A percentile compares a stretch with the other conserved stretches of the same genome.
Conservation (phyloP, 2,797 vertebrate genomes). For the Sebastes umbrosus region DNA sequence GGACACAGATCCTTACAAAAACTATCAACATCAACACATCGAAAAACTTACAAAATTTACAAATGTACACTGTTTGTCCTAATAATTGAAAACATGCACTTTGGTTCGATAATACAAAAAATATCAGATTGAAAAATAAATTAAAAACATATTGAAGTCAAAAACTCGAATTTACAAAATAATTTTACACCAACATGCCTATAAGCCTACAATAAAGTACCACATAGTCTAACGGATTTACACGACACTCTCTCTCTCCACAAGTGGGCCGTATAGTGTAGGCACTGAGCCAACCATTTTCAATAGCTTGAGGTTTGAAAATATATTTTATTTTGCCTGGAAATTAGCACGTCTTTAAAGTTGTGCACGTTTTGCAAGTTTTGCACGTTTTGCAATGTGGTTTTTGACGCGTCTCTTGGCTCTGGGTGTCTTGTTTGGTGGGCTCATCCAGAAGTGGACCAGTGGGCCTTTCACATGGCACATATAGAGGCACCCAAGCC, state of each 20-base stretch:
- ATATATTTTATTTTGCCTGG: slow-evolving; percentile 64
- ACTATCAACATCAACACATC: slow-evolving; percentile 80
- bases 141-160: slow-evolving; percentile 76
- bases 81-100: slow-evolving; percentile 81
- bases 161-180: slow-evolving; percentile 80
- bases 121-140: slow-evolving; percentile 82
- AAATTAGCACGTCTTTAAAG: slow-evolving; percentile 57
- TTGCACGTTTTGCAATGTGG: slow-evolving; percentile 3
- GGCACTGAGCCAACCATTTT: slow-evolving; percentile 62
- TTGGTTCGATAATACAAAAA: slow-evolving; percentile 87
- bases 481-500: slow-evolving; percentile 57
- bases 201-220: slow-evolving; percentile 54
- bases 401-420: slow-evolving; percentile 53
- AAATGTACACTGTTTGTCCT: slow-evolving; percentile 78
- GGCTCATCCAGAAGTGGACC: slow-evolving; percentile 48
- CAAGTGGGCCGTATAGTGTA: slow-evolving; percentile 49
- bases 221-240: slow-evolving; percentile 65
- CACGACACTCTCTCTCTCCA: slow-evolving; percentile 58
- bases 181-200: slow-evolving; percentile 75
- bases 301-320: slow-evolving; percentile 63
- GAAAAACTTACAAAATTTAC: slow-evolving; percentile 82
- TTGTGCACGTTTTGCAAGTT: slow-evolving; percentile 20
- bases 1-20: slow-evolving; percentile 78
- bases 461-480: slow-evolving; percentile 52
- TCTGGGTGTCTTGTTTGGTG: slow-evolving; percentile 50